phyloP scores from a whole-genome alignment of 1,140 invertebrate species.

The Hylyphantes graminicola region DNA sequence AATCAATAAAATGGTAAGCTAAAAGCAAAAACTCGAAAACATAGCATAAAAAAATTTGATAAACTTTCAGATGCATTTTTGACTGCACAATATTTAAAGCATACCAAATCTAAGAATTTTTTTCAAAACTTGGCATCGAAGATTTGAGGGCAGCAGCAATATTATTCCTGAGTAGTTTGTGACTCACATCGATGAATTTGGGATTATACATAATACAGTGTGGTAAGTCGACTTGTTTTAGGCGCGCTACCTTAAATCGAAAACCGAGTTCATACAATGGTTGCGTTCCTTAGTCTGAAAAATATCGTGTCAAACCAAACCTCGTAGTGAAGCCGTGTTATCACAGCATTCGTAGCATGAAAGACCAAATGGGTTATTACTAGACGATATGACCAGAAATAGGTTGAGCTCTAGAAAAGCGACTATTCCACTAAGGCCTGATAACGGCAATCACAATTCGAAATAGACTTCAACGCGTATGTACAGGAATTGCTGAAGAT shows the following conservation, averaged over 20 bases:
- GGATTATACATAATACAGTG: no score
- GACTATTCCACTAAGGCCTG: constrained; percentile 54
- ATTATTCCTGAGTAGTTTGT: no score
- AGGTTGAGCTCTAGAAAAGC: constrained; percentile 59
- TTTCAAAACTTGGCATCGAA: no score
- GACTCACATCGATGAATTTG: no score
- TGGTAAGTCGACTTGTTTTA: no score
- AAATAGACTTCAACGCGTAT: constrained; percentile 49
- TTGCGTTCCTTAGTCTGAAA: neutral
- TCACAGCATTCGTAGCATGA: constrained; percentile 60
- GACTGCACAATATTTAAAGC: no score
- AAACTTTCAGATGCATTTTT: no score
- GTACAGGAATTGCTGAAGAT: constrained; percentile 8
- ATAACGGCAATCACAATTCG: constrained; percentile 57
- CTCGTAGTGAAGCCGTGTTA: constrained; percentile 58
- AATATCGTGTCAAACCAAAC: constrained; percentile 31
- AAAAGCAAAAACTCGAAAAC: no score
- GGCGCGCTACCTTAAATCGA: constrained; percentile 47
- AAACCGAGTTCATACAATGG: neutral
- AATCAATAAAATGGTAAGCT: no score
- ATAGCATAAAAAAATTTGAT: no score
- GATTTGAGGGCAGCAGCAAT: no score
- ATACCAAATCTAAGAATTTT: no score
- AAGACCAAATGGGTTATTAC: constrained; percentile 58
- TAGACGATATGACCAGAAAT: constrained; percentile 57